phyloP scores from a whole-genome alignment of 2,888 invertebrate species.

The Drosophila lacicola region DNA sequence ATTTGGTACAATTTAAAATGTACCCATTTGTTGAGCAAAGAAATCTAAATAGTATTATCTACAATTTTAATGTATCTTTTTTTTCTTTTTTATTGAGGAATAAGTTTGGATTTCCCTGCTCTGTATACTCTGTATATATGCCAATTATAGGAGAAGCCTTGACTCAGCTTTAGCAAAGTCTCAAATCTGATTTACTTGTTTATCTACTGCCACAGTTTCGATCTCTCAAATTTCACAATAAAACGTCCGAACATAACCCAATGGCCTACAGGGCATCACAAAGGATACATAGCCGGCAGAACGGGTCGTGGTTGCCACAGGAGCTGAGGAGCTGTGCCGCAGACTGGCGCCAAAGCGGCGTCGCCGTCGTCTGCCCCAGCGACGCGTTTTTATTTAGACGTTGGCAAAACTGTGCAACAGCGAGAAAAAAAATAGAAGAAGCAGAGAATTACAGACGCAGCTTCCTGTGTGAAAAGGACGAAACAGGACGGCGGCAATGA shows the following conservation, averaged over 20 bases:
- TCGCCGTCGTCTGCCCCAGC: conserved; percentile 55
- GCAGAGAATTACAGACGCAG: conserved; percentile 60
- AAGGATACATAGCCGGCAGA: conserved; percentile 23
- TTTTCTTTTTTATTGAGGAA: no score
- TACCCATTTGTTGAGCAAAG: no score
- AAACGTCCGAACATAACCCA: conserved; percentile 27
- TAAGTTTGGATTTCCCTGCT: no score
- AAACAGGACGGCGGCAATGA: conserved; percentile 43
- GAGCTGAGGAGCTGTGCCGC: conserved; percentile 31
- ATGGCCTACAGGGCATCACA: conserved; percentile 51
- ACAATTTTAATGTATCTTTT: no score
- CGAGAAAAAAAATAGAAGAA: conserved; percentile 19
- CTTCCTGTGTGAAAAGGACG: conserved; percentile 64
- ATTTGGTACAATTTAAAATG: no score
- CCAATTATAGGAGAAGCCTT: no score
- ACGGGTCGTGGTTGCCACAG: conserved; percentile 40
- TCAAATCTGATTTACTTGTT: neutral
- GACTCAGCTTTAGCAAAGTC: no score
- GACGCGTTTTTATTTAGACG: conserved; percentile 67
- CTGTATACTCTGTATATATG: no score
- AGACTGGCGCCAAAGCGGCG: conserved; percentile 76
- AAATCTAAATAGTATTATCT: no score
- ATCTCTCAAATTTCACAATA: conserved; percentile 20
- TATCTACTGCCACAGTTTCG: conserved; percentile 4
- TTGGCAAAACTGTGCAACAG: conserved; percentile 64